phyloP scores from a whole-genome alignment of 2,888 invertebrate genomes.

The Zaprionus lineosus region DNA sequence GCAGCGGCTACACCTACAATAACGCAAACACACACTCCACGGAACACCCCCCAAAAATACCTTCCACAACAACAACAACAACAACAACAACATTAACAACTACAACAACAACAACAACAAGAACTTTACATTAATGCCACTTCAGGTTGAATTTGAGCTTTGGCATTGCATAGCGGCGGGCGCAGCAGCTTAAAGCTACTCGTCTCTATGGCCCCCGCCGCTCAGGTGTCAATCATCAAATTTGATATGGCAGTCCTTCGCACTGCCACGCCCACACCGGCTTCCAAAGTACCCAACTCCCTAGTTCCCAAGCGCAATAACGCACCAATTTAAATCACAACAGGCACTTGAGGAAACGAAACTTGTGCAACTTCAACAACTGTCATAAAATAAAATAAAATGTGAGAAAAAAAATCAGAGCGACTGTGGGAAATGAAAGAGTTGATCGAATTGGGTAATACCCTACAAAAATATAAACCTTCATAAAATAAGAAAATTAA shows the following conservation, averaged over 20 bases:
- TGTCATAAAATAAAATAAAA: constrained; percentile 51
- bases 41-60: too few relatives aligned
- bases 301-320: constrained; percentile 2
- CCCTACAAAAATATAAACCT: constrained; percentile 1
- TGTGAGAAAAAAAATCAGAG: constrained; percentile 4
- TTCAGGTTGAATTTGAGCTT: constrained; percentile 38
- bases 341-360: constrained; percentile 37
- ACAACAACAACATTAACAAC: constrained; percentile 23
- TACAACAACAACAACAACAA: constrained; percentile 5
- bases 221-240: constrained; percentile 56
- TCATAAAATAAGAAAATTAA: too few relatives aligned
- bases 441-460: neutral
- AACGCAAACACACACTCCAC: too few relatives aligned
- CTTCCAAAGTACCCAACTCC: neutral
- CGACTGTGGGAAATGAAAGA: neutral
- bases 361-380: constrained; percentile 35
- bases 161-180: constrained; percentile 37
- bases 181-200: constrained; percentile 46
- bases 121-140: constrained; percentile 56
- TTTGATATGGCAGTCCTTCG: constrained; percentile 50
- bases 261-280: constrained; percentile 9
- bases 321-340: constrained; percentile 42
- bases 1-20: constrained; percentile 29
- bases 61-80: constrained; percentile 22
- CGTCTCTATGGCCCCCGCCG: constrained; percentile 31